Evolutionary conservation across 2,113 vertebrate genomes (phyloP), one percentile per base, ranked within the genome.

Genomic region (Melanotaenia duboulayi): DNA sequence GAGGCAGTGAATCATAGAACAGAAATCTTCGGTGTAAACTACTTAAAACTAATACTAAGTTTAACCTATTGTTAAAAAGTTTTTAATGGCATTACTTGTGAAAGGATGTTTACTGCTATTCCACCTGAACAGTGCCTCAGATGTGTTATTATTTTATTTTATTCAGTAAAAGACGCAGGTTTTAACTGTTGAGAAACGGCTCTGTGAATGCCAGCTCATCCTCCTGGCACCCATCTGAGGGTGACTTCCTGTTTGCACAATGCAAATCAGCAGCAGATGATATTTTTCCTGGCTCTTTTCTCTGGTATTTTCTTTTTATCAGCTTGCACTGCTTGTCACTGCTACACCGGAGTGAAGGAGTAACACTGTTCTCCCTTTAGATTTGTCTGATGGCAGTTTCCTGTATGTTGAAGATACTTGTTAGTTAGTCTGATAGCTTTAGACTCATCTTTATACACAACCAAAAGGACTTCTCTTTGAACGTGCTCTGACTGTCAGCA

Each of bases 121-220:
- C 14, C 6, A 12, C n/a, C 32, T 9, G 32, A 9, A 9, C 23
- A 46, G 37, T 20, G 20, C 49, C 1, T 63, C 17, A 14, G 5
- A 48, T 7, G n/a, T 10, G 54, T 24, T 58, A 55, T 10, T 20
- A 4, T 64, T 42, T 44, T 40, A 3, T 2, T 24, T 5, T 6
- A 4, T 23, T 32, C 19, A 8, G 28, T 35, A 70, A 0, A 68
- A 32, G 44, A 40, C 25, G 4, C n/a, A 44, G 39, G 17, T 68
- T 46, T 39, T 10, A 61, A 39, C 42, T 40, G n/a, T 58, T 57
- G 9, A 70, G 59, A 62, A 40, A 59, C 49, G 16, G 3, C 25
- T n/a, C 11, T 42, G 17, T 65, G 22, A 65, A 35, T 65, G 32
- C 67, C 74, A 82, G 10, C 50, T 44, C 54, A 78, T 71, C 65